Evolutionary conservation across 2,888 invertebrate species (phyloP).

Genomic region (Erynnis tages): DNA sequence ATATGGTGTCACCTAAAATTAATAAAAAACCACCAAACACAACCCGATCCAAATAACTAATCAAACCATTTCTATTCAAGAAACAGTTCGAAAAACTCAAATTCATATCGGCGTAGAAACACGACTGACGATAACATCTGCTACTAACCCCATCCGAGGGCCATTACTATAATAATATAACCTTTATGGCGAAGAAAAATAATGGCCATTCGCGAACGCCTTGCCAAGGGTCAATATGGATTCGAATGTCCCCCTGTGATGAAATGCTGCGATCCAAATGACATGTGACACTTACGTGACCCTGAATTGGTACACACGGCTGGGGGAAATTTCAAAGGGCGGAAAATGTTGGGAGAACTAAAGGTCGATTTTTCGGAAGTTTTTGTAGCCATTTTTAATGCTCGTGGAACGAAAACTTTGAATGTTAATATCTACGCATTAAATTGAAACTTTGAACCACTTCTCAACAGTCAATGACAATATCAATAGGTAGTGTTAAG

Average conservation of each 20-base stretch:
- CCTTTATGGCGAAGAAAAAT: slow-evolving; percentile 74
- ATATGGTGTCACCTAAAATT: too few species aligned
- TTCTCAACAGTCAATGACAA: too few species aligned
- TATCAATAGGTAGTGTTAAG: too few species aligned
- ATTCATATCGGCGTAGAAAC: slow-evolving; percentile 36
- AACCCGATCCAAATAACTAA: neutral
- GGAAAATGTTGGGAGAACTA: neutral
- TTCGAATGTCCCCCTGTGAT: slow-evolving; percentile 59
- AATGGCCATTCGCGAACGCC: slow-evolving; percentile 57
- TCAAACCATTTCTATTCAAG: slow-evolving; percentile 48
- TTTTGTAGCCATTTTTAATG: too few species aligned
- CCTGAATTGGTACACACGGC: slow-evolving; percentile 30
- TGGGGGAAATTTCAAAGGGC: neutral
- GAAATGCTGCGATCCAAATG: slow-evolving; percentile 79
- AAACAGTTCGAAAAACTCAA: slow-evolving; percentile 22
- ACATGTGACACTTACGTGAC: slow-evolving; percentile 77
- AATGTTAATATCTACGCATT: too few species aligned
- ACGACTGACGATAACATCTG: slow-evolving; percentile 60
- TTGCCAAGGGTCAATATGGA: slow-evolving; percentile 53
- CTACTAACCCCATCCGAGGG: slow-evolving; percentile 64
- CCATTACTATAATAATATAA: slow-evolving; percentile 76
- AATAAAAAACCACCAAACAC: too few species aligned
- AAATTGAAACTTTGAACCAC: too few species aligned
- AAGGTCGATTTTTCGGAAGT: neutral
- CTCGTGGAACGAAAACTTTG: too few species aligned